Percentiles rank a stretch among this genome's conserved stretches.
Conservation (phyloP, 2,797 vertebrate species). For the Pagetopsis macropterus region DNA sequence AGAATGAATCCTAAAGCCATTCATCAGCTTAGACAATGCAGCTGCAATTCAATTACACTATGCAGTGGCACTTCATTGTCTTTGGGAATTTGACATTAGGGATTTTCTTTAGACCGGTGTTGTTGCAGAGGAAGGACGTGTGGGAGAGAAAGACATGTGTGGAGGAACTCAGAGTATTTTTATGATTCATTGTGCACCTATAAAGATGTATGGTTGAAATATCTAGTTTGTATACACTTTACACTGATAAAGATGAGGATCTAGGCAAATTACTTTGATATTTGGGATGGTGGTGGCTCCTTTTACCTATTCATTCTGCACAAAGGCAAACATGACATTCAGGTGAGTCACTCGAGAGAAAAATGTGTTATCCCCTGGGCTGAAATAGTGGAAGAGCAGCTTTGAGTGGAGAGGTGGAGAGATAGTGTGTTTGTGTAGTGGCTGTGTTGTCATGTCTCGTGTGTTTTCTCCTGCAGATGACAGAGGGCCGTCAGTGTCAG, state of each 20-base stretch:
- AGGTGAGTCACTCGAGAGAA: slow-evolving; percentile 20
- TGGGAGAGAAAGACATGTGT: slow-evolving; percentile 25
- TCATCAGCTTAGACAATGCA: slow-evolving; percentile 52
- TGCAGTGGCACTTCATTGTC: slow-evolving; percentile 41
- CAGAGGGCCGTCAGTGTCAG: slow-evolving; percentile 94
- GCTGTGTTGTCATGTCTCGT: slow-evolving; percentile 11
- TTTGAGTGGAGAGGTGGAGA: slow-evolving; percentile 17
- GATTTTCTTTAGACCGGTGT: slow-evolving; percentile 25
- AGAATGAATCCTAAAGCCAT: slow-evolving; percentile 38
- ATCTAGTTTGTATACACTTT: neutral
- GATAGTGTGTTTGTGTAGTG: neutral
- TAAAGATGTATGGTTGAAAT: slow-evolving; percentile 20
- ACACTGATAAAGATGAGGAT: neutral
- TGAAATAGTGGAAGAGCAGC: neutral
- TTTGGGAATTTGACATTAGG: slow-evolving; percentile 23
- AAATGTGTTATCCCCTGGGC: slow-evolving; percentile 12
- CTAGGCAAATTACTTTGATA: slow-evolving; percentile 26
- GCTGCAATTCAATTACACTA: slow-evolving; percentile 58
- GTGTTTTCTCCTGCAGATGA: slow-evolving; percentile 87
- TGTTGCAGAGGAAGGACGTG: slow-evolving; percentile 45
- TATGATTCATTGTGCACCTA: slow-evolving; percentile 7
- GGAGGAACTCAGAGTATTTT: slow-evolving; percentile 11
- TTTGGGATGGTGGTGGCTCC: slow-evolving; percentile 8
- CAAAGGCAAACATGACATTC: slow-evolving; percentile 47
- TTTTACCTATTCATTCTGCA: slow-evolving; percentile 49